Evolutionary conservation across 2,797 vertebrate species (phyloP).

Genomic region (Dromococcyx pavoninus): DNA sequence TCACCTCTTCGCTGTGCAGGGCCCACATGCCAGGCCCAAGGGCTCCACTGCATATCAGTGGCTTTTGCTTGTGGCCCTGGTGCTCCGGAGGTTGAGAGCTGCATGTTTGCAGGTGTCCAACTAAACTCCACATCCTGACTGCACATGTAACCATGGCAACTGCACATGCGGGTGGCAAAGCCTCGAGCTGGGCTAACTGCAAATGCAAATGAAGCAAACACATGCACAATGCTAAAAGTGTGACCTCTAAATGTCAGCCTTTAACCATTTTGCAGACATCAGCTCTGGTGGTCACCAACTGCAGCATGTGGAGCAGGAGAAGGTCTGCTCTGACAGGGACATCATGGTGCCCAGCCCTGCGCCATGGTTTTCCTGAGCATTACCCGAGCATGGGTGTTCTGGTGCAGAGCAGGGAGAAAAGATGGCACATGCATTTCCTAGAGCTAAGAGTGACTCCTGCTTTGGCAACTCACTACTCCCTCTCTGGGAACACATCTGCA

Average conservation of each 20-base stretch:
- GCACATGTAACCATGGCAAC: constrained; percentile 61
- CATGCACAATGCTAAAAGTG: constrained; percentile 41
- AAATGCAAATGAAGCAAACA: constrained; percentile 60
- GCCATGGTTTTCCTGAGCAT: not conserved
- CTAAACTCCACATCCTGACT: constrained; percentile 24
- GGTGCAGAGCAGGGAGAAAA: not conserved
- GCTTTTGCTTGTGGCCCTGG: not conserved
- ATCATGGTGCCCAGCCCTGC: not conserved
- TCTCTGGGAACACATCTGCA: not conserved
- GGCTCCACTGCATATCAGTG: not conserved
- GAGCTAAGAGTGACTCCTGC: not conserved
- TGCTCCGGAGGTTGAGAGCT: not conserved
- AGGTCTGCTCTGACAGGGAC: not conserved
- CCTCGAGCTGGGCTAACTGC: constrained; percentile 46
- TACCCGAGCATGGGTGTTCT: not conserved
- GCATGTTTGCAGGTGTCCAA: constrained; percentile 57
- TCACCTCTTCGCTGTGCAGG: rapidly evolving
- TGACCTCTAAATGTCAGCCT: constrained; percentile 67
- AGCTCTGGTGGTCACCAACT: not conserved
- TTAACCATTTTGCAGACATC: constrained; percentile 26
- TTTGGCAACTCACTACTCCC: not conserved
- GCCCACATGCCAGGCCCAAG: rapidly evolving
- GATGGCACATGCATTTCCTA: not conserved
- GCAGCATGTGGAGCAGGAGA: not conserved
- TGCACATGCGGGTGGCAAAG: constrained; percentile 56